phyloP scores from a whole-genome alignment of 1,140 invertebrate species.

The Cydia splendana region DNA sequence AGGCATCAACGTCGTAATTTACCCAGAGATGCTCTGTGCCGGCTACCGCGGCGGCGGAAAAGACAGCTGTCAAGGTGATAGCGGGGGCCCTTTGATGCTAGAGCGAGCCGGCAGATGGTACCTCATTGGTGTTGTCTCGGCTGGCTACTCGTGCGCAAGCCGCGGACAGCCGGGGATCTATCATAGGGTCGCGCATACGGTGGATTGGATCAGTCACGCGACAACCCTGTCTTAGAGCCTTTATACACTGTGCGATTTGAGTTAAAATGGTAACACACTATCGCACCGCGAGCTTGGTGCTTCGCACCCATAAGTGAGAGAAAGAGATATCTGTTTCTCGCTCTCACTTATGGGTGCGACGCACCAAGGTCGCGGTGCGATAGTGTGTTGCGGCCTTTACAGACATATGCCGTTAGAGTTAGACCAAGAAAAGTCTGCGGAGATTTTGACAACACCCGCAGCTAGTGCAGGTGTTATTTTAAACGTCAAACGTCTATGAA shows the following conservation, averaged over 20 bases:
- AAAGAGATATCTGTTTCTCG: too few species aligned
- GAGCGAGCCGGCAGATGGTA: constrained; percentile 93
- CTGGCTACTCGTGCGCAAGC: constrained; percentile 95
- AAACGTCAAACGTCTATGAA: too few species aligned
- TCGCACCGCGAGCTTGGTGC: too few species aligned
- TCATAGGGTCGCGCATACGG: constrained; percentile 94
- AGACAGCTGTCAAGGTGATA: constrained; percentile 88
- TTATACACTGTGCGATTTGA: background rate
- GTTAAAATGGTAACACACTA: too few species aligned
- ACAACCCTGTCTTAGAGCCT: constrained; percentile 67
- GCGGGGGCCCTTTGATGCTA: constrained; percentile 93
- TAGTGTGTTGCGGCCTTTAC: too few species aligned
- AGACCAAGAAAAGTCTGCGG: too few species aligned
- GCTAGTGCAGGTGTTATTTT: too few species aligned
- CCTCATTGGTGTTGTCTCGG: constrained; percentile 91
- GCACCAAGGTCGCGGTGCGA: too few species aligned
- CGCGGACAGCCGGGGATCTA: constrained; percentile 96
- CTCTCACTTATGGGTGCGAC: too few species aligned
- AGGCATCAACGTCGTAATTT: constrained; percentile 94
- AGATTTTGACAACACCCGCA: too few species aligned
- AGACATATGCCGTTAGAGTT: too few species aligned
- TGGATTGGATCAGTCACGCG: constrained; percentile 92
- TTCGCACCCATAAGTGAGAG: too few species aligned
- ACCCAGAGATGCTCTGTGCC: constrained; percentile 98
- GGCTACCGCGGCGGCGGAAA: constrained; percentile 95